phyloP scores from a whole-genome alignment of 2,888 invertebrate genomes.

The Phoenoteleia sp. region DNA sequence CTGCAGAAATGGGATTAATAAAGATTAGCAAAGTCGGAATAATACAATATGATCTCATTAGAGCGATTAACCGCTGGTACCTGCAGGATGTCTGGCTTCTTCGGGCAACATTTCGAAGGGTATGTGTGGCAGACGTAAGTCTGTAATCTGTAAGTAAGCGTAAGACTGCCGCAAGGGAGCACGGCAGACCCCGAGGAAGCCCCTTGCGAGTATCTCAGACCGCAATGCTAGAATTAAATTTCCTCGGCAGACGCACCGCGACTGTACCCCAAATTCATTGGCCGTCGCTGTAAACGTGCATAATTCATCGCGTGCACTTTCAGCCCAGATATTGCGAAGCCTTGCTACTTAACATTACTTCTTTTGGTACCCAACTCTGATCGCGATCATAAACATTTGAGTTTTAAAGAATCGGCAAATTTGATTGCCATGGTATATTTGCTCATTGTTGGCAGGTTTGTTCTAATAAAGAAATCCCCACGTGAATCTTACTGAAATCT shows the following conservation, averaged over 20 bases:
- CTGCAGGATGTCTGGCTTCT: constrained; percentile 85
- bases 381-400: constrained; percentile 55
- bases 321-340: constrained; percentile 31
- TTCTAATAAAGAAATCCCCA: too few species aligned
- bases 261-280: constrained; percentile 69
- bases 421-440: neutral
- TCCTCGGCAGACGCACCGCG: constrained; percentile 71
- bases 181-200: constrained; percentile 79
- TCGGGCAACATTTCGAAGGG: constrained; percentile 74
- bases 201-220: constrained; percentile 80
- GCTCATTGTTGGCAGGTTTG: too few species aligned
- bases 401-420: constrained; percentile 20
- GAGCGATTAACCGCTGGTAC: constrained; percentile 84
- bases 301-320: constrained; percentile 61
- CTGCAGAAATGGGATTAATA: constrained; percentile 85
- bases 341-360: constrained; percentile 17
- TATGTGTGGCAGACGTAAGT: constrained; percentile 74
- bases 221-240: constrained; percentile 83
- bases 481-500: too few species aligned
- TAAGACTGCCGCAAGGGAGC: constrained; percentile 81
- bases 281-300: constrained; percentile 51
- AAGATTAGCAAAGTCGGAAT: constrained; percentile 85
- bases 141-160: constrained; percentile 83
- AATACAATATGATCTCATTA: constrained; percentile 86
- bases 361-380: constrained; percentile 39